Evolutionary conservation across 2,888 invertebrate species (phyloP).

Genomic region (Lepidocyrtoides sp.): DNA sequence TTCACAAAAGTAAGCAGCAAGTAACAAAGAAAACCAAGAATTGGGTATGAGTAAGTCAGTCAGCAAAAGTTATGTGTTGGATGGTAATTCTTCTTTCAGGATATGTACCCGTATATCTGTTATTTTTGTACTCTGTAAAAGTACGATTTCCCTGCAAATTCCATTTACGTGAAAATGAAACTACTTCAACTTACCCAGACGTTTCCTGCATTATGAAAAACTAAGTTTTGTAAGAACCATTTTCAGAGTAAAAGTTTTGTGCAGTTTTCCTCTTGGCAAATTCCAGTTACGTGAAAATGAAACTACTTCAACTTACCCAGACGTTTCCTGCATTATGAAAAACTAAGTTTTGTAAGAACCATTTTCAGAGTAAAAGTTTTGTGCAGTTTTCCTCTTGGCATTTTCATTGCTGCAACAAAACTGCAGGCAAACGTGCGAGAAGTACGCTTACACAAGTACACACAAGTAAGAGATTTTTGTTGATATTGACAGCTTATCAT

Average conservation of each 20-base stretch:
- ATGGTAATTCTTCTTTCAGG: no score
- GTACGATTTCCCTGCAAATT: no score
- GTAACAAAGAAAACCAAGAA: constrained; percentile 47
- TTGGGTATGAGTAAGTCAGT: constrained; percentile 53
- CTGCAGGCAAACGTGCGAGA: no score
- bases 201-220: background rate
- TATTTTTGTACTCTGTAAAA: no score
- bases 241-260: background rate
- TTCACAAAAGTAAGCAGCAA: constrained; percentile 16
- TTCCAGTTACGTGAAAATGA: background rate
- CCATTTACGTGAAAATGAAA: background rate
- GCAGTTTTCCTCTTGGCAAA: background rate
- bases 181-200: no score
- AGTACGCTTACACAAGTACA: no score
- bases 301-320: no score
- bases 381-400: background rate
- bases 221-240: no score
- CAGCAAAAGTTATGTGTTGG: constrained; percentile 23
- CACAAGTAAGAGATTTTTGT: constrained; percentile 14
- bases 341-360: no score
- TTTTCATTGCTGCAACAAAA: background rate
- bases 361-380: background rate
- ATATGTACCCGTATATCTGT: no score
- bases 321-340: background rate
- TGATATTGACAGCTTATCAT: constrained; percentile 17